These are phyloP conservation scores for Yasuhikotakia modesta DNA, from an alignment of 2,797 vertebrate genomes.

Conservation along the genomic window DNA sequence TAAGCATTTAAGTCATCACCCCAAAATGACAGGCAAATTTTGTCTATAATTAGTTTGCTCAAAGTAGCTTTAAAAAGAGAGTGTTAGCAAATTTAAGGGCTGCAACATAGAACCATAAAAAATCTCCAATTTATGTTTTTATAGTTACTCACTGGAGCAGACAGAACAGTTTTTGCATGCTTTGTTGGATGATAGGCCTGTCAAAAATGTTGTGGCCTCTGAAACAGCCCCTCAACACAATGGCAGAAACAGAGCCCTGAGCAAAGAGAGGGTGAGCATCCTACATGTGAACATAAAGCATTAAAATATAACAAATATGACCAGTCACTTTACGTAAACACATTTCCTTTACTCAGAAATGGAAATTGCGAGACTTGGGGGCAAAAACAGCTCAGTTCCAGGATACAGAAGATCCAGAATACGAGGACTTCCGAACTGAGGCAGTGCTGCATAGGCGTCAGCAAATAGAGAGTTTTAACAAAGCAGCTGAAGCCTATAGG, in stretches of 20 bases:
- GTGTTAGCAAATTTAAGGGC: background rate
- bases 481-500: slow-evolving; percentile 88
- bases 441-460: slow-evolving; percentile 85
- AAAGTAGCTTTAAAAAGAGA: background rate
- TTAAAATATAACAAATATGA: background rate
- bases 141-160: slow-evolving; percentile 88
- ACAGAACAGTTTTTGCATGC: slow-evolving; percentile 89
- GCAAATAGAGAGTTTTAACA: slow-evolving; percentile 86
- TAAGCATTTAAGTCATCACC: background rate
- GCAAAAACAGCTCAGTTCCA: slow-evolving; percentile 75
- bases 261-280: slow-evolving; percentile 76
- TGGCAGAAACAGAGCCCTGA: slow-evolving; percentile 70
- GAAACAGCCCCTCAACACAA: slow-evolving; percentile 72
- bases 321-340: background rate
- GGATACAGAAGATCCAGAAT: slow-evolving; percentile 87
- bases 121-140: slow-evolving; percentile 2
- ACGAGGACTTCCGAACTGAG: slow-evolving; percentile 91
- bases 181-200: slow-evolving; percentile 86
- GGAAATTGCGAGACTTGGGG: slow-evolving; percentile 69
- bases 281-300: background rate
- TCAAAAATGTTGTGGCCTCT: slow-evolving; percentile 88
- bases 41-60: background rate
- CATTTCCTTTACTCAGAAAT: slow-evolving; percentile 33
- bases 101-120: background rate
- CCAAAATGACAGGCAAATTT: background rate